phyloP scores from a whole-genome alignment of 2,888 invertebrate genomes.

The Conus canariensis region DNA sequence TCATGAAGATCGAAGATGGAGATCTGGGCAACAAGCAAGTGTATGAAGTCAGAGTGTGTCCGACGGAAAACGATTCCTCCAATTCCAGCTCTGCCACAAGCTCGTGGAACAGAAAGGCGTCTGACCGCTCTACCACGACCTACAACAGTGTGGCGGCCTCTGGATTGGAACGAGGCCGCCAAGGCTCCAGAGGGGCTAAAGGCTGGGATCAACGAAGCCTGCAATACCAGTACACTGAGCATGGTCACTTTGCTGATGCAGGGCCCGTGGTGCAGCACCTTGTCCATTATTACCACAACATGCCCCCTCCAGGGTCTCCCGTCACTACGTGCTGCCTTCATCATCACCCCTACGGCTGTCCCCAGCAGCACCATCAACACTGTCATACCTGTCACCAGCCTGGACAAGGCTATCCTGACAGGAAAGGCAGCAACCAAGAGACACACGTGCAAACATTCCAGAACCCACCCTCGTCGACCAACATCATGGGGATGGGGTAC shows the following conservation, averaged over 20 bases:
- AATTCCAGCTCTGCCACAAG: neutral
- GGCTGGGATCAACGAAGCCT: neutral
- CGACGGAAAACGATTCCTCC: neutral
- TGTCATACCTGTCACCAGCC: neutral
- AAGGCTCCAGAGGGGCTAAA: neutral
- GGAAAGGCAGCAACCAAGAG: neutral
- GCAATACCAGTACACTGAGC: neutral
- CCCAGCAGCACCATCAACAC: neutral
- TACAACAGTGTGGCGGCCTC: neutral
- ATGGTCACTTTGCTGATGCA: neutral
- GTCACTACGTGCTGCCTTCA: slow-evolving; percentile 5
- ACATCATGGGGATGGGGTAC: neutral
- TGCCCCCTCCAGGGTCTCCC: neutral
- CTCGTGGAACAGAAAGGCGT: neutral
- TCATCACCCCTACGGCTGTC: neutral
- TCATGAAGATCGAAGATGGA: neutral
- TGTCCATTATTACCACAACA: neutral
- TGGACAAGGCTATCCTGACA: neutral
- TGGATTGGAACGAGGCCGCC: neutral
- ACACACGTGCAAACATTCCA: neutral
- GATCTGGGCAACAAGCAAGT: neutral
- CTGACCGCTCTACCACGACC: neutral
- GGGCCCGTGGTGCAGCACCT: neutral
- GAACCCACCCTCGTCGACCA: neutral
- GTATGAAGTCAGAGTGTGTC: neutral